phyloP scores from a whole-genome alignment of 2,888 invertebrate genomes.

The Cryptophagus acutangulus region DNA sequence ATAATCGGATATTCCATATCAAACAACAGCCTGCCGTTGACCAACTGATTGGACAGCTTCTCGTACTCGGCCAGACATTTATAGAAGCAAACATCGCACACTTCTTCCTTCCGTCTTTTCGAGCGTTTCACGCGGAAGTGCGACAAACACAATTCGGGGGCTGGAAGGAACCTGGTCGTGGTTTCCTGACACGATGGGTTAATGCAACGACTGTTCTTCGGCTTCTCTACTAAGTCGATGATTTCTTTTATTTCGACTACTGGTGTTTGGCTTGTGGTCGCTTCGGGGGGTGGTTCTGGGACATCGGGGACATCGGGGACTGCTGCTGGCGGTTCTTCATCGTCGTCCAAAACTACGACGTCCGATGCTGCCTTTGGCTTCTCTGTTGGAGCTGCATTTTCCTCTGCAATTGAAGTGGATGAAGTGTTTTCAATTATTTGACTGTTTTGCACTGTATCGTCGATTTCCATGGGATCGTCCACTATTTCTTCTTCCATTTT shows the following conservation, averaged over 20 bases:
- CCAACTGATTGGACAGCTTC: conserved; percentile 34
- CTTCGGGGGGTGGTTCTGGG: conserved; percentile 12
- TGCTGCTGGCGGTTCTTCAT: conserved; percentile 26
- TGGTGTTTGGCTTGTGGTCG: not conserved
- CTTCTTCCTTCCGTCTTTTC: conserved; percentile 41
- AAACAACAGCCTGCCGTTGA: conserved; percentile 31
- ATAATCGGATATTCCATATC: conserved; percentile 41
- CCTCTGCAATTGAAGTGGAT: conserved; percentile 9
- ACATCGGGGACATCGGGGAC: conserved; percentile 9
- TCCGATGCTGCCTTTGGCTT: conserved; percentile 16
- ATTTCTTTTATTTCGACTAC: conserved; percentile 28
- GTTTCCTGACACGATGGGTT: conserved; percentile 53
- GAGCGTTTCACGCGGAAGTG: conserved; percentile 46
- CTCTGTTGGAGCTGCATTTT: not conserved
- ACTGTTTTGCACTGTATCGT: conserved; percentile 36
- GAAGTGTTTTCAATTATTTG: conserved; percentile 36
- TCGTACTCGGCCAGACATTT: conserved; percentile 42
- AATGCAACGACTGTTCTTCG: conserved; percentile 49
- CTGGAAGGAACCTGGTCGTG: conserved; percentile 42
- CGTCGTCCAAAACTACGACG: conserved; percentile 37
- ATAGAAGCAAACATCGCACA: conserved; percentile 45
- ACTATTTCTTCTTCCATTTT: conserved; percentile 14
- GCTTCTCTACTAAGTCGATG: conserved; percentile 40
- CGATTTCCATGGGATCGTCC: conserved; percentile 42
- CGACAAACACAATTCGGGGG: conserved; percentile 46